These are phyloP conservation scores for Herpetotheres cachinnans DNA, from an alignment of 2,113 vertebrate species.

Conservation along the genomic window DNA sequence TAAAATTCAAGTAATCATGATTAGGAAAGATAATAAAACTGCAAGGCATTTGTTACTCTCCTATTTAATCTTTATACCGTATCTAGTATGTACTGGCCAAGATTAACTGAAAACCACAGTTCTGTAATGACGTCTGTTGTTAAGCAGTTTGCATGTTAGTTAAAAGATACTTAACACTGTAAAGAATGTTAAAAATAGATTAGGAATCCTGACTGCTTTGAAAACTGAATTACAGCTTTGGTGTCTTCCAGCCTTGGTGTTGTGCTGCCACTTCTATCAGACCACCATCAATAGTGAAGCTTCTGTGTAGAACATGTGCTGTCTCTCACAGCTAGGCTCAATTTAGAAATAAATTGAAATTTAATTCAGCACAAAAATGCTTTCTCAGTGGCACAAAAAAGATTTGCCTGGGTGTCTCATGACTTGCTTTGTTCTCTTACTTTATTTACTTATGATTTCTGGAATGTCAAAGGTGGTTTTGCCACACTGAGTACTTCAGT, in stretches of 20 bases:
- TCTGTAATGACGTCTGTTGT: not conserved
- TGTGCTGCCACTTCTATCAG: not conserved
- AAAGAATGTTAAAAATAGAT: not conserved
- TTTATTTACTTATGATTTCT: not conserved
- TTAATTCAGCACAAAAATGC: not conserved
- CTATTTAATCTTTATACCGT: not conserved
- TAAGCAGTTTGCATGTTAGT: not conserved
- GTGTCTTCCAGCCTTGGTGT: not conserved
- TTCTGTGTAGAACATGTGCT: fast-evolving
- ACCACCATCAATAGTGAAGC: not conserved
- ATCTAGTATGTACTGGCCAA: not conserved
- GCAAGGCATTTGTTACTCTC: not conserved
- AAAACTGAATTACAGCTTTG: not conserved
- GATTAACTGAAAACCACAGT: not conserved
- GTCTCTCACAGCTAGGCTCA: not conserved
- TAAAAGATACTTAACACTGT: not conserved
- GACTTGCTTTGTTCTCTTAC: not conserved
- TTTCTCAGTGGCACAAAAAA: not conserved
- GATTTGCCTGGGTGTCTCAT: not conserved
- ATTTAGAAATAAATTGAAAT: not conserved
- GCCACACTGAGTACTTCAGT: not conserved
- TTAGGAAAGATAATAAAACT: not conserved
- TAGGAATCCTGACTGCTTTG: not conserved
- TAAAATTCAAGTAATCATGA: not conserved
- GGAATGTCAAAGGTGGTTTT: not conserved